A percentile compares a stretch with the other conserved stretches of the same genome.
Conservation (phyloP, 2,797 vertebrate genomes). For the Hemitrygon akajei region DNA sequence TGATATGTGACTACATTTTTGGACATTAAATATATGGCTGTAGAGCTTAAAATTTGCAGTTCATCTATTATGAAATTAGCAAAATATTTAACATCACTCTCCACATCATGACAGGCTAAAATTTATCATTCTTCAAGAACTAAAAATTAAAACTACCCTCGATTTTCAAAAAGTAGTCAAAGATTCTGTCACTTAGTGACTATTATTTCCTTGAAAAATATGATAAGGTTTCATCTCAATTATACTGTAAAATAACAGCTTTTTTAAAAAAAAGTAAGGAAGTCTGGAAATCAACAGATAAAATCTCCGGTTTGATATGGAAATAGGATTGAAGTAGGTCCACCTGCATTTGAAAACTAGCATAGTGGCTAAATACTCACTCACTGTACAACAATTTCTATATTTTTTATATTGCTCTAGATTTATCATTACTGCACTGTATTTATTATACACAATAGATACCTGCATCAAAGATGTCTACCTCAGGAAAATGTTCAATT, state of each 20-base stretch:
- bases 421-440: not conserved
- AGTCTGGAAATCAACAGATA: not conserved
- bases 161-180: not conserved
- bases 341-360: not conserved
- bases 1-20: not conserved
- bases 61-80: not conserved
- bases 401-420: not conserved
- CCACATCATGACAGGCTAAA: not conserved
- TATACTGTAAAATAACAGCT: not conserved
- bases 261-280: not conserved
- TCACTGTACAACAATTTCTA: not conserved
- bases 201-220: not conserved
- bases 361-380: not conserved
- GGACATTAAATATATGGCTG: not conserved
- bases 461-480: constrained; percentile 32
- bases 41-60: not conserved
- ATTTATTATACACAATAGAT: constrained; percentile 16
- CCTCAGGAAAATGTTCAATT: constrained; percentile 34
- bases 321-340: not conserved
- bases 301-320: not conserved
- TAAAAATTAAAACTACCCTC: not conserved
- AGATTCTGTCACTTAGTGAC: not conserved
- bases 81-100: not conserved
- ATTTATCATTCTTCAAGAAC: not conserved
- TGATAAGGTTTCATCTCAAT: not conserved